phyloP scores from a whole-genome alignment of 2,888 invertebrate genomes.

The Ephialtes manifestator region DNA sequence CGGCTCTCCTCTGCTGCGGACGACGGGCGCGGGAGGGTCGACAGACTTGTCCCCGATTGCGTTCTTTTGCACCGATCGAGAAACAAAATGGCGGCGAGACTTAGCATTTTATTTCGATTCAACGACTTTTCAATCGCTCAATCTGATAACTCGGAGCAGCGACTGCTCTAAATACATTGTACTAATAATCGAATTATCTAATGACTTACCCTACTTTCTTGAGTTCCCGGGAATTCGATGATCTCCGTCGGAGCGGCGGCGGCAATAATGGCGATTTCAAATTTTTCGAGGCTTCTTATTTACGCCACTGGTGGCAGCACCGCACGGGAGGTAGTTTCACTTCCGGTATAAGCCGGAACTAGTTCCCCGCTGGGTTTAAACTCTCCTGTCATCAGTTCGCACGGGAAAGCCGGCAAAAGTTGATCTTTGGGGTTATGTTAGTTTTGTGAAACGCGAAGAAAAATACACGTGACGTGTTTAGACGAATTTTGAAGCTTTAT shows the following conservation, averaged over 20 bases:
- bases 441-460: not conserved
- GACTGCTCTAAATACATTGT: not conserved
- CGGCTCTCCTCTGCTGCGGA: not conserved
- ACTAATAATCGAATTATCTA: not conserved
- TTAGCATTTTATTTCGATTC: not conserved
- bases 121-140: not conserved
- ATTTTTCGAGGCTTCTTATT: not conserved
- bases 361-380: not conserved
- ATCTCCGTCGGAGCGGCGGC: not conserved
- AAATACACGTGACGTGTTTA: not conserved
- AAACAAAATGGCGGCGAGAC: conserved; percentile 32
- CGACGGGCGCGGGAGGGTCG: not conserved
- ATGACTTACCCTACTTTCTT: not conserved
- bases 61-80: conserved; percentile 47
- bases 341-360: conserved; percentile 7
- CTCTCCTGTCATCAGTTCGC: conserved; percentile 15
- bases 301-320: conserved; percentile 1
- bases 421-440: conserved; percentile 33
- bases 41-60: not conserved
- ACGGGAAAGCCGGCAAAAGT: conserved; percentile 30
- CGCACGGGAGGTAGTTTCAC: no score
- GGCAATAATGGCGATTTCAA: conserved; percentile 9
- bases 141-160: not conserved
- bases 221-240: not conserved
- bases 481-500: not conserved